Percentiles rank a stretch among this genome's conserved stretches.
phyloP scores from a whole-genome alignment of 2,797 vertebrate genomes.

The Pampus argenteus region DNA sequence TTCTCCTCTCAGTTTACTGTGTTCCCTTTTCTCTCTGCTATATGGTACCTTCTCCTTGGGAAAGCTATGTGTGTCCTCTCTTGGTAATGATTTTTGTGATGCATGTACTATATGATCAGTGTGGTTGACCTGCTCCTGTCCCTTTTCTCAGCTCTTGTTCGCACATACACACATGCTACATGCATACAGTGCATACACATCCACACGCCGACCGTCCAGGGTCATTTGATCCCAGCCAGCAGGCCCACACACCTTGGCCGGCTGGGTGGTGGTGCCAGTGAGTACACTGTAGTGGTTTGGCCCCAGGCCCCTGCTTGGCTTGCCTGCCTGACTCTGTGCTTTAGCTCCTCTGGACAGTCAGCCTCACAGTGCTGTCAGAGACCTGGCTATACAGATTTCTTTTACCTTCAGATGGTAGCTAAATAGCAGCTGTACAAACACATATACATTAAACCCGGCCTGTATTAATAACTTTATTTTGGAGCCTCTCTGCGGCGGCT shows the following conservation, averaged over 20 bases:
- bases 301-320: conserved; percentile 62
- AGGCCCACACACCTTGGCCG: conserved; percentile 85
- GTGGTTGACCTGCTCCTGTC: conserved; percentile 31
- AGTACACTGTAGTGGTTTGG: conserved; percentile 84
- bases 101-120: conserved; percentile 62
- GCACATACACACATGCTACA: conserved; percentile 20
- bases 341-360: conserved; percentile 72
- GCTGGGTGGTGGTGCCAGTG: conserved; percentile 82
- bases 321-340: conserved; percentile 58
- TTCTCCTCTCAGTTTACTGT: conserved; percentile 43
- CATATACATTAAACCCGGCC: conserved; percentile 74
- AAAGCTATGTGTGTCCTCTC: conserved; percentile 54
- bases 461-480: conserved; percentile 79
- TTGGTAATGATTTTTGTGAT: conserved; percentile 53
- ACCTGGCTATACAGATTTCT: conserved; percentile 50
- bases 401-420: conserved; percentile 70
- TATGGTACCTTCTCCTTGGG: conserved; percentile 36
- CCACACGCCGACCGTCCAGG: conserved; percentile 56
- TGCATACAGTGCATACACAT: conserved; percentile 26
- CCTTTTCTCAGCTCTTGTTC: conserved; percentile 38
- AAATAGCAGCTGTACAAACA: conserved; percentile 83
- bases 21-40: conserved; percentile 20
- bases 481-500: conserved; percentile 61
- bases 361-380: conserved; percentile 59
- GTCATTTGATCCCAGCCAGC: conserved; percentile 68